These are phyloP conservation scores for Hirundo rustica DNA, from an alignment of 2,797 vertebrate genomes.

Conservation along the genomic window DNA sequence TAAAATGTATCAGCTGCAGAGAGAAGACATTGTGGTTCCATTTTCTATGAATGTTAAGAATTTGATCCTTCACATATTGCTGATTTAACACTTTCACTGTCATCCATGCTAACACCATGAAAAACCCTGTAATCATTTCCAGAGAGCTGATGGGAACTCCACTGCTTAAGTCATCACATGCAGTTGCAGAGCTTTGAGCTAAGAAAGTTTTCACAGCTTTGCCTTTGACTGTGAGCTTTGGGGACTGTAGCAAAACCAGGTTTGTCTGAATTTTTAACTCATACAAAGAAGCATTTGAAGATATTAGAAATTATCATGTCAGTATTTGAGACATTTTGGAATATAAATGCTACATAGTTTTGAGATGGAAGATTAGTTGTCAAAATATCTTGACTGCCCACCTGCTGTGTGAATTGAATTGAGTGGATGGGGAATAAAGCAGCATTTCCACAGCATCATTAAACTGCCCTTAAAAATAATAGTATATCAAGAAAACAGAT, in stretches of 20 bases:
- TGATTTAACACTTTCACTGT: background rate
- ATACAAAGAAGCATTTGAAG: background rate
- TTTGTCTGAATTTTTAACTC: background rate
- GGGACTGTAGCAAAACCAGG: background rate
- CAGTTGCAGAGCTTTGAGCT: background rate
- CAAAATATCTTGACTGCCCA: background rate
- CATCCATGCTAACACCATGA: background rate
- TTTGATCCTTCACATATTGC: background rate
- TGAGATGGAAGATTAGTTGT: slow-evolving; percentile 10
- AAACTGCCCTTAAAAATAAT: background rate
- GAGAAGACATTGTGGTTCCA: background rate
- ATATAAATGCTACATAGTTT: background rate
- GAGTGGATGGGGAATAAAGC: background rate
- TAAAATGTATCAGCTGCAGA: background rate
- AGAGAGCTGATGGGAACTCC: background rate
- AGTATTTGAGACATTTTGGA: background rate
- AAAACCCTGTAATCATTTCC: background rate
- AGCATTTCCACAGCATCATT: slow-evolving; percentile 3
- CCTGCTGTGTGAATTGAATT: slow-evolving; percentile 25
- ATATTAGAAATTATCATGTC: background rate
- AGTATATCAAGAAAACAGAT: background rate
- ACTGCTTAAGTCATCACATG: background rate
- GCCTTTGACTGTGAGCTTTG: background rate
- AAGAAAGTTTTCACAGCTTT: slow-evolving; percentile 12
- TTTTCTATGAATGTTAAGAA: background rate